Evolutionary conservation across 2,888 invertebrate genomes (phyloP).

Genomic region (Pachymerium ferrugineum): DNA sequence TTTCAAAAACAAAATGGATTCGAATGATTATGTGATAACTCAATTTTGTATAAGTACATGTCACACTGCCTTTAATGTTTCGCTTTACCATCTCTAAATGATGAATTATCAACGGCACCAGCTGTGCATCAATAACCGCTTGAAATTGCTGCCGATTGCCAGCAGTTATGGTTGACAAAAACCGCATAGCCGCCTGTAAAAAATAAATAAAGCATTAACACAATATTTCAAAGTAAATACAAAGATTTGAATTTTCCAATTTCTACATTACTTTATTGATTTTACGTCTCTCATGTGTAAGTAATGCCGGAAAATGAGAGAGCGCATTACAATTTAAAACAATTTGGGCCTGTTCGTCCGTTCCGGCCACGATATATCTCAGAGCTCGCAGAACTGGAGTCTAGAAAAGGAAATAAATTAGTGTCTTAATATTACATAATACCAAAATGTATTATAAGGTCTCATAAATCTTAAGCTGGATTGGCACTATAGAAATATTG

Average conservation of each 20-base stretch:
- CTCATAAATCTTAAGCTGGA: too few relatives aligned
- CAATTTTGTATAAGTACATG: too few relatives aligned
- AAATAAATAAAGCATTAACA: slow-evolving; percentile 30
- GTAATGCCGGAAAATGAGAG: slow-evolving; percentile 83
- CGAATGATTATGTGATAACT: not conserved
- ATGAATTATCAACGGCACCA: slow-evolving; percentile 89
- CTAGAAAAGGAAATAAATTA: too few relatives aligned
- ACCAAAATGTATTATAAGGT: slow-evolving; percentile 14
- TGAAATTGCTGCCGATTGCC: slow-evolving; percentile 97
- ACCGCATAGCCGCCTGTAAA: slow-evolving; percentile 87
- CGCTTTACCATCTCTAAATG: slow-evolving; percentile 76
- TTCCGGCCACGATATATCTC: slow-evolving; percentile 97
- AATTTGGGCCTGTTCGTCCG: slow-evolving; percentile 96
- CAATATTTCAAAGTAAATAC: not conserved
- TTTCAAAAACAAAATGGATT: not conserved
- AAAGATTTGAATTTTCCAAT: not conserved
- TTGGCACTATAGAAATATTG: too few relatives aligned
- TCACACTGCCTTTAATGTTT: too few relatives aligned
- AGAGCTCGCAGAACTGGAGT: slow-evolving; percentile 93
- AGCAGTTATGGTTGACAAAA: slow-evolving; percentile 97
- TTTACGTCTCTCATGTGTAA: slow-evolving; percentile 93
- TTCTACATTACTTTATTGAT: slow-evolving; percentile 72
- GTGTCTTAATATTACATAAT: too few relatives aligned
- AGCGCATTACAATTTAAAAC: slow-evolving; percentile 94
- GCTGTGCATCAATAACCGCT: slow-evolving; percentile 82